Percentiles rank a stretch among this genome's conserved stretches.
These are phyloP conservation scores for Oceanodroma tethys DNA, from an alignment of 2,113 vertebrate genomes.

Conservation along the genomic window DNA sequence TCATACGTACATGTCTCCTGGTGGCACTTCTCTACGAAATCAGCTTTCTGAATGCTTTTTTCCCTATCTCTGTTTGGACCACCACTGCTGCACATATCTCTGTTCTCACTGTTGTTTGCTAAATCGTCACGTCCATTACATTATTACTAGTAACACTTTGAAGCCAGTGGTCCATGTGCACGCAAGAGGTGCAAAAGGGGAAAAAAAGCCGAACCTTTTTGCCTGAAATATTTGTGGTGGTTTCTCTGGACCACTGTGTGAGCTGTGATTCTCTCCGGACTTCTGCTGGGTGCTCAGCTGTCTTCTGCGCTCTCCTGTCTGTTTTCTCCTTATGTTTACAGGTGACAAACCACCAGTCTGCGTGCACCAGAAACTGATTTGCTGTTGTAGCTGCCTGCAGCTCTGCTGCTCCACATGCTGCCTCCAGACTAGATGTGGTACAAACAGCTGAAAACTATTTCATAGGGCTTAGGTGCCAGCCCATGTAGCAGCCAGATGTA, in stretches of 20 bases:
- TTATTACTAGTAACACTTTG: neutral
- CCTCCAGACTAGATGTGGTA: neutral
- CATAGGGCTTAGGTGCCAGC: neutral
- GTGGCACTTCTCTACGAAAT: neutral
- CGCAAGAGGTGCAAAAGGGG: neutral
- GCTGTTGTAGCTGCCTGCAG: neutral
- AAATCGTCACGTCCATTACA: neutral
- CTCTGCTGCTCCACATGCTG: neutral
- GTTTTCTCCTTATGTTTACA: neutral
- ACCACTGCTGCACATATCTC: neutral
- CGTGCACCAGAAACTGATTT: neutral
- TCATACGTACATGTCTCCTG: accelerated
- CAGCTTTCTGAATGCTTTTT: neutral
- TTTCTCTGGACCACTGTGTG: neutral
- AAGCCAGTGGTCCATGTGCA: neutral
- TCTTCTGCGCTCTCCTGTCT: neutral
- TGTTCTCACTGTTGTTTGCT: neutral
- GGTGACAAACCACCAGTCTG: neutral
- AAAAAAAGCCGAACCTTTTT: neutral
- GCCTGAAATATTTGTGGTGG: neutral
- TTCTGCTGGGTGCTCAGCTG: neutral
- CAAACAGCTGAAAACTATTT: neutral
- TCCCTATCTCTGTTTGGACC: neutral
- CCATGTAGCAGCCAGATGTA: neutral
- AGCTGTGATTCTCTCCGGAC: neutral